Evolutionary conservation across 2,888 invertebrate species (phyloP), one percentile per base, ranked within the genome.

Genomic region (Sminthurinus aureus): DNA sequence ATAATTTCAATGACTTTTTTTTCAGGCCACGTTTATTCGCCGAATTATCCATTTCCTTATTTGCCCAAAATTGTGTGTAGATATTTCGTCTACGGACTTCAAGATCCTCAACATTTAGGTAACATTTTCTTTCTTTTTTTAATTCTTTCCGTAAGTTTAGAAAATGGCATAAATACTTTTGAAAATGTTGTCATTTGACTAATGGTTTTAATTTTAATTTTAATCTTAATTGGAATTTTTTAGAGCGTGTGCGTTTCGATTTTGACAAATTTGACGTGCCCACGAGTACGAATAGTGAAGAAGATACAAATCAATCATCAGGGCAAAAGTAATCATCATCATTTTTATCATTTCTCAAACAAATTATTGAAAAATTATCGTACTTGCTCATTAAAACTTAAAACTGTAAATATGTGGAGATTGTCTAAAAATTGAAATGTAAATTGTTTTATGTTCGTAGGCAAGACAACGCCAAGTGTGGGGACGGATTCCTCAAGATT

Each of bases 71-170:
- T 97, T 91, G 97, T 98, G 89, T 99, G 98, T 92, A 95, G 96
- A 91, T 98, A 98, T 93, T 98, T 97, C 93, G 95, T 99, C 91
- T 98, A 98, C 91, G 98, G 98, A 89, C 95, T 99, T 94, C 97
- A 98, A 92, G 98, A 99, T 92, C 94, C 95, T 87, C 97, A 98
- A 91, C 95, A 98, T 91, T 93, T 98, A n/a, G n/a, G n/a, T n/a
- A n/a, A n/a, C n/a, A n/a, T n/a, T n/a, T n/a, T n/a, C n/a, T n/a
- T n/a, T n/a, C n/a, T n/a, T n/a, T n/a, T n/a, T n/a, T n/a, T n/a
- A n/a, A n/a, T n/a, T n/a, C n/a, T n/a, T n/a, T n/a, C n/a, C n/a
- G n/a, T n/a, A n/a, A n/a, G n/a, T n/a, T n/a, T n/a, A n/a, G n/a
- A n/a, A n/a, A n/a, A n/a, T n/a, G n/a, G n/a, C n/a, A n/a, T n/a